Conservation (phyloP, 1,140 invertebrate genomes). For the Apocrypta bakeri region DNA sequence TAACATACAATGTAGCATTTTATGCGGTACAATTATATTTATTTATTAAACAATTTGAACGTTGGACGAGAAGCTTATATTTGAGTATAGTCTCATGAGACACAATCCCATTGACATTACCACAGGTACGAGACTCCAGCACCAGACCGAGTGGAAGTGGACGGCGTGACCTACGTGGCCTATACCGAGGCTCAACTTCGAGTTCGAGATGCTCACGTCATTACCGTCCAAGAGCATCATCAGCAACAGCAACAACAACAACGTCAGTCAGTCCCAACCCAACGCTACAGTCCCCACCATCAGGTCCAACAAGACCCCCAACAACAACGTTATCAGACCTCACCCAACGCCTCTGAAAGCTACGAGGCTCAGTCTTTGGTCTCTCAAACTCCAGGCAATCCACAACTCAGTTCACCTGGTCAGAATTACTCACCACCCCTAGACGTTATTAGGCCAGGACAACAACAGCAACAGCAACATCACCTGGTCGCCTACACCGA, state of each 20-base stretch:
- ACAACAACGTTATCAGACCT: constrained; percentile 60
- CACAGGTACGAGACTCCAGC: constrained; percentile 64
- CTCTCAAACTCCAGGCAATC: constrained; percentile 45
- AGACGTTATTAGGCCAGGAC: constrained; percentile 55
- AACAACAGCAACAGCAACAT: constrained; percentile 48
- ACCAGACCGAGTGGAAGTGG: constrained; percentile 61
- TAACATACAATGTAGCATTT: too few species aligned
- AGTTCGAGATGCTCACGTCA: constrained; percentile 61
- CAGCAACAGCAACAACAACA: constrained; percentile 54
- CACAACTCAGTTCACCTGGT: constrained; percentile 34
- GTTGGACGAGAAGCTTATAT: too few species aligned
- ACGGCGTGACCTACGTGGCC: constrained; percentile 53
- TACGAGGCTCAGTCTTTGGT: constrained; percentile 63
- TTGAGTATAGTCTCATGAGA: background rate
- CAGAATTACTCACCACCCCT: constrained; percentile 48
- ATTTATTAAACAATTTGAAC: too few species aligned
- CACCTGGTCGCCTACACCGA: constrained; percentile 59
- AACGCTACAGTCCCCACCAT: constrained; percentile 66
- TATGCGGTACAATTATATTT: too few species aligned
- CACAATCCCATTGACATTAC: background rate
- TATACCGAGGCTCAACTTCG: constrained; percentile 2
- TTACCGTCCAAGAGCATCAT: constrained; percentile 59
- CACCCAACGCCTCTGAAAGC: constrained; percentile 61
- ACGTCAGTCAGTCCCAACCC: constrained; percentile 48
- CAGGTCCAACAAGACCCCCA: constrained; percentile 51